Percentiles rank a stretch among this genome's conserved stretches.
Evolutionary conservation across 1,140 invertebrate species (phyloP).

Genomic region (Plodia interpunctella): DNA sequence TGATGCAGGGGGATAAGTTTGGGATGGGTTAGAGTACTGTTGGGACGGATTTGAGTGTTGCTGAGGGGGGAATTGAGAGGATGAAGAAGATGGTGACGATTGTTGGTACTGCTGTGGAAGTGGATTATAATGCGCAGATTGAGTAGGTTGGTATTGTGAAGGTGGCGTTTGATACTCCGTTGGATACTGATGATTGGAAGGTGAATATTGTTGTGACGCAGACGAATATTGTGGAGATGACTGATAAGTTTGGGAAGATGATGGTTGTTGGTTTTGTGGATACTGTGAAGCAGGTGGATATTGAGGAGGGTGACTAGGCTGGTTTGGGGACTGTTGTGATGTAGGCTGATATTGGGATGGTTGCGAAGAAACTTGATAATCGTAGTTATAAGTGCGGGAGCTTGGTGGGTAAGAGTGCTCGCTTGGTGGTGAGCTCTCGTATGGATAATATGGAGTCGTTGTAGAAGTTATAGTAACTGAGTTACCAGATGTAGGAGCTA

Average conservation of each 20-base stretch:
- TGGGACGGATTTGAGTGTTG: slow-evolving; percentile 8
- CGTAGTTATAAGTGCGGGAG: background rate
- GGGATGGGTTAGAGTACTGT: slow-evolving; percentile 3
- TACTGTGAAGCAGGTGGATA: slow-evolving; percentile 20
- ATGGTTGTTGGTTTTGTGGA: slow-evolving; percentile 14
- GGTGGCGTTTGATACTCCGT: background rate
- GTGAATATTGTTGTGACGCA: slow-evolving; percentile 3
- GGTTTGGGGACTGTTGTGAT: slow-evolving; percentile 17
- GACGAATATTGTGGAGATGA: slow-evolving; percentile 1
- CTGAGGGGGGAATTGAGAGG: background rate
- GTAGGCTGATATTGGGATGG: slow-evolving; percentile 31
- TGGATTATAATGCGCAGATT: slow-evolving; percentile 14
- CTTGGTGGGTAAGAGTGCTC: slow-evolving; percentile 6
- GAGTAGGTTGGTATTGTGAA: slow-evolving; percentile 6
- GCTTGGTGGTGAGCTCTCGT: slow-evolving; percentile 6
- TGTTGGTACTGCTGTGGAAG: background rate
- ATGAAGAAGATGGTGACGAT: background rate
- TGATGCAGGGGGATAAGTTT: background rate
- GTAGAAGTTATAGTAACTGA: slow-evolving; percentile 21
- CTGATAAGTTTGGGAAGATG: slow-evolving; percentile 14
- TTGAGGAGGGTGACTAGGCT: no score
- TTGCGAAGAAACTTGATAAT: slow-evolving; percentile 17
- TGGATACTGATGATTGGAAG: slow-evolving; percentile 4
- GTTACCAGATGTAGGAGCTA: slow-evolving; percentile 21
- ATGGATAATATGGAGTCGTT: background rate